Conservation (phyloP, 2,797 vertebrate species). For the Mastacembelus armatus region DNA sequence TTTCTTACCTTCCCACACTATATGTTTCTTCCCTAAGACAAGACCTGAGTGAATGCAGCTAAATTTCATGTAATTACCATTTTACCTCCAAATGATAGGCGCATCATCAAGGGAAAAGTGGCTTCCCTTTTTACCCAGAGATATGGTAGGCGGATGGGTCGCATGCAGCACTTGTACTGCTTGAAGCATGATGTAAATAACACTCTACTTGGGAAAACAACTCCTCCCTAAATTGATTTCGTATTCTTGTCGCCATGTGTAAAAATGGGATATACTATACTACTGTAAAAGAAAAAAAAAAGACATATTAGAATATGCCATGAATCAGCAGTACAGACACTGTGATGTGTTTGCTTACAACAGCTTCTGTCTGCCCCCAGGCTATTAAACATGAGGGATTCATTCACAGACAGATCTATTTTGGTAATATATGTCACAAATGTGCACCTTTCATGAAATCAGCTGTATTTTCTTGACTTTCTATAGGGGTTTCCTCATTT, state of each 20-base stretch:
- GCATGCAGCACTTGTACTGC: constrained; percentile 39
- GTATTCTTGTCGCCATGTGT: constrained; percentile 64
- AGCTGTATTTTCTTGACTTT: constrained; percentile 25
- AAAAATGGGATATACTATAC: constrained; percentile 65
- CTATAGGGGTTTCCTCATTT: constrained; percentile 11
- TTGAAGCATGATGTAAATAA: constrained; percentile 72
- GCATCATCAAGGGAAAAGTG: constrained; percentile 63
- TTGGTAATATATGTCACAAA: constrained; percentile 35
- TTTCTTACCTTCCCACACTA: constrained; percentile 17
- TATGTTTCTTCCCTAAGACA: constrained; percentile 49
- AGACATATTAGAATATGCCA: constrained; percentile 42
- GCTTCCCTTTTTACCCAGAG: constrained; percentile 54
- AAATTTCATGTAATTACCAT: constrained; percentile 74
- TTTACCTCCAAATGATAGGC: constrained; percentile 64
- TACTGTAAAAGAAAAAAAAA: constrained; percentile 36
- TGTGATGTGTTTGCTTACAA: constrained; percentile 44
- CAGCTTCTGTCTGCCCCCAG: constrained; percentile 31
- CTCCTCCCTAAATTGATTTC: constrained; percentile 68
- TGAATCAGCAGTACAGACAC: constrained; percentile 48
- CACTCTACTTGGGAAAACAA: constrained; percentile 60
- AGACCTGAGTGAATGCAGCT: constrained; percentile 63
- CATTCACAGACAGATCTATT: constrained; percentile 29
- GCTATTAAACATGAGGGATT: constrained; percentile 29
- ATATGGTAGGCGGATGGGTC: constrained; percentile 33
- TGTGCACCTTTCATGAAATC: constrained; percentile 20